Evolutionary conservation across 2,888 invertebrate genomes (phyloP).

Genomic region (Parascotia fuliginaria): DNA sequence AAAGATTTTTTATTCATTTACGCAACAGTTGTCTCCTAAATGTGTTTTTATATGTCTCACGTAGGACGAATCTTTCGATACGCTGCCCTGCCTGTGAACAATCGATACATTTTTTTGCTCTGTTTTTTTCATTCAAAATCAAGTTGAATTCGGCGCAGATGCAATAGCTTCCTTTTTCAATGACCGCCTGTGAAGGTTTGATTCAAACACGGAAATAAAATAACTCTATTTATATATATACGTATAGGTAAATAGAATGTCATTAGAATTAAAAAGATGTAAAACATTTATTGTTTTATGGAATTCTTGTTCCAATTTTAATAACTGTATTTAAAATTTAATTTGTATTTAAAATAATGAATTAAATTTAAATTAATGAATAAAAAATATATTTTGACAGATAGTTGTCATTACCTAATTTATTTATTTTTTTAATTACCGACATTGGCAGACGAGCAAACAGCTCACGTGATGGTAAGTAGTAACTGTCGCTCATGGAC

Average conservation of each 20-base stretch:
- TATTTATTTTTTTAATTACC: too few species aligned
- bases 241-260: too few species aligned
- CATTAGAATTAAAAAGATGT: too few species aligned
- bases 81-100: conserved; percentile 44
- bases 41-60: conserved; percentile 38
- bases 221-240: conserved; percentile 33
- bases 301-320: too few species aligned
- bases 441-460: too few species aligned
- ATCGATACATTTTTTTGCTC: conserved; percentile 50
- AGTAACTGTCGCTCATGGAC: too few species aligned
- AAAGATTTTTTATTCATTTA: conserved; percentile 54
- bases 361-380: too few species aligned
- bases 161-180: conserved; percentile 53
- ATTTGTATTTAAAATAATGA: too few species aligned
- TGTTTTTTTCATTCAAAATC: conserved; percentile 45
- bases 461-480: too few species aligned
- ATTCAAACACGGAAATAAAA: conserved; percentile 47
- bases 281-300: not conserved
- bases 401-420: too few species aligned
- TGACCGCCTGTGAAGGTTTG: conserved; percentile 54
- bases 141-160: conserved; percentile 49
- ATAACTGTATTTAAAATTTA: too few species aligned
- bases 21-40: conserved; percentile 39
- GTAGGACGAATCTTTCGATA: conserved; percentile 44
- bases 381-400: too few species aligned